These are phyloP conservation scores for Larimichthys polyactis DNA, from an alignment of 2,113 vertebrate genomes.

Conservation along the genomic window DNA sequence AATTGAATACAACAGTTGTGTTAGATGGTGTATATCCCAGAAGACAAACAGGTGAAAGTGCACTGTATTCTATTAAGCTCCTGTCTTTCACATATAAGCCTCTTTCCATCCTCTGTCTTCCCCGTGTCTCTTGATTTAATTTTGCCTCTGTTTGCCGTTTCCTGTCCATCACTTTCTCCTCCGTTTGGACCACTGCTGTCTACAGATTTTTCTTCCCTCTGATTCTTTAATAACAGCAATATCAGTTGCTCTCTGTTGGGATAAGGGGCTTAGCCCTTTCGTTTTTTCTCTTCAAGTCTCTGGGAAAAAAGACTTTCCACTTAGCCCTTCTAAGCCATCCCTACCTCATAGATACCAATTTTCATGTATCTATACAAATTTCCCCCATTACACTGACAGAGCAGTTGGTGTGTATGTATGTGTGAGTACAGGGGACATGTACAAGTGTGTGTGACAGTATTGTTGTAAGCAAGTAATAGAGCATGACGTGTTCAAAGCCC, in stretches of 20 bases:
- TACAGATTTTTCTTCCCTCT: constrained; percentile 39
- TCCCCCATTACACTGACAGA: constrained; percentile 3
- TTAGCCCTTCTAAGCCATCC: constrained; percentile 35
- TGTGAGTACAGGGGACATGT: background rate
- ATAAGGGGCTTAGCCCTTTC: constrained; percentile 66
- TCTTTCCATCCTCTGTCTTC: background rate
- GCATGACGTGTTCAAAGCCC: constrained; percentile 70
- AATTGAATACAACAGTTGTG: background rate
- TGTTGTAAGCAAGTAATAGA: constrained; percentile 66
- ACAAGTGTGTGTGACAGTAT: constrained; percentile 26
- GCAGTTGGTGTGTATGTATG: constrained; percentile 13
- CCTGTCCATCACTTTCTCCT: constrained; percentile 21
- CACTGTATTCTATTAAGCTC: background rate
- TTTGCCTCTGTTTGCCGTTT: constrained; percentile 14
- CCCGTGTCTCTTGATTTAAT: background rate
- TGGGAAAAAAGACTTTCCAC: constrained; percentile 21
- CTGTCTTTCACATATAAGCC: background rate
- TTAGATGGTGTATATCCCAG: background rate
- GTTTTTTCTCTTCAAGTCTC: constrained; percentile 46
- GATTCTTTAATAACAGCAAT: constrained; percentile 63
- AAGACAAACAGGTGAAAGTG: constrained; percentile 14
- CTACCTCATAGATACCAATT: constrained; percentile 46
- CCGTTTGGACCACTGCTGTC: constrained; percentile 24
- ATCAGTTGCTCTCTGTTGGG: constrained; percentile 56
- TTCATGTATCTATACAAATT: constrained; percentile 49